phyloP scores from a whole-genome alignment of 30 jellyfish, hydroid and myxozoan genomes.

The Aurelia coerulea region DNA sequence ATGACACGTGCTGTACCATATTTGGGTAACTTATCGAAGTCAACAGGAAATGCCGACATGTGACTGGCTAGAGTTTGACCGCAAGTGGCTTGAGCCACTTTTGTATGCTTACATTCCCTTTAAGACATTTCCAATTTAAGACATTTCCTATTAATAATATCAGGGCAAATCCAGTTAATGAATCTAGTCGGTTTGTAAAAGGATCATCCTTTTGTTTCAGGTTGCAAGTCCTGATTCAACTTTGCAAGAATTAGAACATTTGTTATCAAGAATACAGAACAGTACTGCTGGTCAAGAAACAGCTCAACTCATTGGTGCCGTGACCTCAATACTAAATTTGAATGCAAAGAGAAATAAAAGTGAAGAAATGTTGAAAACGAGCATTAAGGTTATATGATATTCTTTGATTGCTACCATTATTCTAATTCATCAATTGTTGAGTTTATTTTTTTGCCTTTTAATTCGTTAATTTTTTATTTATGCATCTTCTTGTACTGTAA shows the following conservation, averaged over 20 bases:
- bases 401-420: too few species aligned
- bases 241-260: not conserved
- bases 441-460: not conserved
- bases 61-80: too few species aligned
- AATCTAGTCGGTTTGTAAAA: not conserved
- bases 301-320: conserved; percentile 54
- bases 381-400: too few species aligned
- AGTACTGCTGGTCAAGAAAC: conserved; percentile 23
- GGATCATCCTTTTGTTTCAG: not conserved
- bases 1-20: too few species aligned
- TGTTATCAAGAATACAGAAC: not conserved
- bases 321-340: conserved; percentile 36
- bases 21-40: too few species aligned
- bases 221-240: conserved; percentile 8
- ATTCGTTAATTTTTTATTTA: not conserved
- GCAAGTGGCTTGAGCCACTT: too few species aligned
- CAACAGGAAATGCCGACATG: too few species aligned
- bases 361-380: not conserved
- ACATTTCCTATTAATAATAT: too few species aligned
- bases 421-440: too few species aligned
- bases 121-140: too few species aligned
- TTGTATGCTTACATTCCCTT: too few species aligned
- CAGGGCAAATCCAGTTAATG: too few species aligned
- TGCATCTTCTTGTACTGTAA: not conserved
- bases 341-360: not conserved